A percentile compares a stretch with the other conserved stretches of the same genome.
These are phyloP conservation scores for Drosophila melanosoma DNA, from an alignment of 2,888 invertebrate species.

Conservation along the genomic window DNA sequence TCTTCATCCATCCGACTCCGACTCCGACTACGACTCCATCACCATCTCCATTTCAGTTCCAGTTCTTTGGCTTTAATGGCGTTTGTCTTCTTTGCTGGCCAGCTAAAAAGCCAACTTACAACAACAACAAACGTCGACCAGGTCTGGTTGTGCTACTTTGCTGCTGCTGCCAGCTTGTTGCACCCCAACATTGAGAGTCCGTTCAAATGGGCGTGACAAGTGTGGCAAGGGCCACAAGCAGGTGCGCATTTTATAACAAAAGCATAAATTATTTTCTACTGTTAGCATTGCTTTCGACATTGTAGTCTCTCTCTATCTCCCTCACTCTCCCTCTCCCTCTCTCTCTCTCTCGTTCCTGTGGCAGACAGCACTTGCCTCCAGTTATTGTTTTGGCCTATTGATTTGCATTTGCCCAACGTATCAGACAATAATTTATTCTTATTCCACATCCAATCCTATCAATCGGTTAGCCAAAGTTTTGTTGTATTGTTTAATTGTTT, in stretches of 20 bases:
- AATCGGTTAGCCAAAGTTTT: not conserved
- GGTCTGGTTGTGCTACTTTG: slow-evolving; percentile 21
- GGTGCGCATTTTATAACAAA: slow-evolving; percentile 78
- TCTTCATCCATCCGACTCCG: not conserved
- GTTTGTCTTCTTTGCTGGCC: slow-evolving; percentile 51
- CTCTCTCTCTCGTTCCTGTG: not conserved
- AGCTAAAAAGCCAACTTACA: slow-evolving; percentile 66
- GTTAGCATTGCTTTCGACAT: slow-evolving; percentile 77
- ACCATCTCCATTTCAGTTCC: slow-evolving; percentile 51
- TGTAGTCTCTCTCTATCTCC: not conserved
- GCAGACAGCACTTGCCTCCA: slow-evolving; percentile 38
- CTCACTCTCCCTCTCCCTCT: not conserved
- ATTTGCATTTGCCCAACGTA: slow-evolving; percentile 71
- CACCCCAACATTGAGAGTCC: slow-evolving; percentile 21
- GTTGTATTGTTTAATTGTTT: slow-evolving; percentile 57
- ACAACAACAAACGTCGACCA: slow-evolving; percentile 9
- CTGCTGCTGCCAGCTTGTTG: slow-evolving; percentile 46
- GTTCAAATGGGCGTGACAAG: slow-evolving; percentile 50
- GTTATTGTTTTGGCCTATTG: slow-evolving; percentile 76
- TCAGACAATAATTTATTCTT: slow-evolving; percentile 58
- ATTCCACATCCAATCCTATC: slow-evolving; percentile 22
- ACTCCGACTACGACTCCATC: slow-evolving; percentile 13
- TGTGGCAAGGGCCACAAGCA: slow-evolving; percentile 48
- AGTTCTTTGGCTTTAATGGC: slow-evolving; percentile 66
- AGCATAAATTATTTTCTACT: slow-evolving; percentile 81